Base-by-base conservation (phyloP, 2,888 invertebrate species). In the Lordiphosa fenestrarum region DNA sequence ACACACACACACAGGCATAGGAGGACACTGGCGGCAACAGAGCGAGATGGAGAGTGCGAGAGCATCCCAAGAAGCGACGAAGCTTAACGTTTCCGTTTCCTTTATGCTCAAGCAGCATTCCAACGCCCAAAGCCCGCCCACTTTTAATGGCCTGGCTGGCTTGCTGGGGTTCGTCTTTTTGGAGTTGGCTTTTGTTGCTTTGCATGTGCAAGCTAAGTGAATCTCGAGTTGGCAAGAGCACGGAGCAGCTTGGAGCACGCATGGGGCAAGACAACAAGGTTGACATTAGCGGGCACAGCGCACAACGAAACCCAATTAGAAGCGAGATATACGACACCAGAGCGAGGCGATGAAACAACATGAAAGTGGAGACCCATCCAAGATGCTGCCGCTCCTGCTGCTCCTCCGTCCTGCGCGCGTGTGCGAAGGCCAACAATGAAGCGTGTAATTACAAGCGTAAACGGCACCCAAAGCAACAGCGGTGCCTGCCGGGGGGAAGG, bases 371-470 rank as follows among this genome's bases (percentile, higher is more conserved):
- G 77, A 78, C 55, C 44, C 61, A 61, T 54, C 57, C 62, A 65
- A 65, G 60, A 44, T 58, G 63, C 67, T 44, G 21, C 50, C 41
- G 19, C 19, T 19, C 19, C 19, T 58, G 63, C 67, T 42, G 60
- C 44, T 53, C 40, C 56, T 49, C 42, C 35, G 21, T 56, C 41
- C 40, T 21, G 35, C 54, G 46, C 39, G 50, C 36, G 39, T 15
- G 65, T 40, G 65, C 60, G 63, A 63, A 69, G 78, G 80, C 81
- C 84, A 87, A 88, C 88, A 88, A 88, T 88, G 87, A 87, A 88
- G 88, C 88, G 87, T 88, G 88, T 88, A 88, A 88, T 88, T 88
- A 88, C 88, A 88, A 86, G 87, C 88, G 83, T 84, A 80, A 85
- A 82, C 58, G 66, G 68, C 61, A 52, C 69, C 70, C 41, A 73